Evolutionary conservation across 2,888 invertebrate species (phyloP), one percentile per base, ranked within the genome.

Genomic region (Xylocampa areola): DNA sequence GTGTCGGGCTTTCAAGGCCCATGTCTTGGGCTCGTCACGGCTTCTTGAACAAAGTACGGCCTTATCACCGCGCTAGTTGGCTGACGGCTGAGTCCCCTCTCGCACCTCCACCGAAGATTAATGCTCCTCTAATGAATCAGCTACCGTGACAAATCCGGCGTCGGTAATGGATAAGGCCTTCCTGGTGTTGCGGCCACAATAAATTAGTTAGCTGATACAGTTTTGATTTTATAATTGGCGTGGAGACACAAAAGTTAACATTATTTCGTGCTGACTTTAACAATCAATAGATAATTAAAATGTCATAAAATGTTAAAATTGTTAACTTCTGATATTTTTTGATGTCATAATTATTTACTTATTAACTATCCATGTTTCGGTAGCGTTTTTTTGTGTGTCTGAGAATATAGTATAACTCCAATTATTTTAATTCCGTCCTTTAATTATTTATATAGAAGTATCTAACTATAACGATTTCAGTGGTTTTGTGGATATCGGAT

Each of bases 81-180:
- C 69, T 78, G 79, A 72, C 76, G 61, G 59, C 60, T 66, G 60
- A 67, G 65, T 61, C 78, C 62, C 67, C 47, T 67, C 73, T 81
- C 77, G 67, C 79, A 79, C 82, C 85, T 82, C 81, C 78, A 53
- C 73, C 70, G 74, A 89, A 90, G 90, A 90, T 90, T 90, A 89
- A 90, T 89, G 87, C 78, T 70, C 77, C 76, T 81, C 86, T 90
- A 91, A 90, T 91, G 89, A 91, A 90, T 91, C 90, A 90, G 89
- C 89, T 85, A 82, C 85, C 85, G 85, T 90, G 90, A 90, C 90
- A 90, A 91, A 91, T 91, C 90, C 89, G 87, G 79, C 82, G 79
- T 74, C 82, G 68, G 86, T 88, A 90, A 90, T 89, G 88, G 90
- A 88, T 88, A 88, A 86, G 81, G 85, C 84, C 78, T 86, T 83